Evolutionary conservation across 2,888 invertebrate species (phyloP).

Genomic region (Linhomoeus sp.): DNA sequence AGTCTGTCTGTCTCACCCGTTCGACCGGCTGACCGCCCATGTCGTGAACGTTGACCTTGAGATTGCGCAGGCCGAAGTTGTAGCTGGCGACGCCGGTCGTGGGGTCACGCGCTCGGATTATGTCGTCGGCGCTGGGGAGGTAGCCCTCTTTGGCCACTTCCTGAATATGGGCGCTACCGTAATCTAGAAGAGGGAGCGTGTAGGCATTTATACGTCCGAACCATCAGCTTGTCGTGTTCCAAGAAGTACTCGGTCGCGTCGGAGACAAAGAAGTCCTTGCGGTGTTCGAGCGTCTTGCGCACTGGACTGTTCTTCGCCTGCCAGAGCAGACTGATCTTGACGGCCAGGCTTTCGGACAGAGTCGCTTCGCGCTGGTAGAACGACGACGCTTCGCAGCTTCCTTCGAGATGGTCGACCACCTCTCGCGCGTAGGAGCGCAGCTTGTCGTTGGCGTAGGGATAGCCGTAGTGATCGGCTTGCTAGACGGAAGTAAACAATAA

Average conservation of each 20-base stretch:
- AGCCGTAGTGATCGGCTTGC: too few species aligned
- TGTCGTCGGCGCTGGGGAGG: constrained; percentile 13
- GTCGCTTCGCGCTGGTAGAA: not conserved
- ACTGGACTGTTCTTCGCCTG: not conserved
- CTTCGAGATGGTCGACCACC: constrained; percentile 1
- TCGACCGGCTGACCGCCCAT: constrained; percentile 21
- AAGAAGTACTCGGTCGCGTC: constrained; percentile 14
- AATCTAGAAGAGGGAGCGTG: too few species aligned
- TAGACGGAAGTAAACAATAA: constrained; percentile 4
- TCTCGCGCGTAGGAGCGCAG: not conserved
- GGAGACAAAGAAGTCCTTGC: constrained; percentile 9
- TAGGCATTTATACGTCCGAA: too few species aligned
- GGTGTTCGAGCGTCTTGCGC: not conserved
- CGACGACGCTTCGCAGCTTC: not conserved
- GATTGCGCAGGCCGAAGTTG: constrained; percentile 14
- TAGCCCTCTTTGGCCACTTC: constrained; percentile 8
- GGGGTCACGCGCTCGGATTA: constrained; percentile 17
- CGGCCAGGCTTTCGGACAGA: too few species aligned
- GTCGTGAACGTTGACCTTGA: constrained; percentile 17
- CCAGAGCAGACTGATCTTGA: not conserved
- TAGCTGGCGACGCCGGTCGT: constrained; percentile 18
- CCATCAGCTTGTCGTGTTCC: constrained; percentile 8
- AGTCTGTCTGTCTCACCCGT: too few species aligned
- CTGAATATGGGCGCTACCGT: too few species aligned
- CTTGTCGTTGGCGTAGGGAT: not conserved